Conservation (phyloP, 2,797 vertebrate species). For the Clarias pachynema region DNA sequence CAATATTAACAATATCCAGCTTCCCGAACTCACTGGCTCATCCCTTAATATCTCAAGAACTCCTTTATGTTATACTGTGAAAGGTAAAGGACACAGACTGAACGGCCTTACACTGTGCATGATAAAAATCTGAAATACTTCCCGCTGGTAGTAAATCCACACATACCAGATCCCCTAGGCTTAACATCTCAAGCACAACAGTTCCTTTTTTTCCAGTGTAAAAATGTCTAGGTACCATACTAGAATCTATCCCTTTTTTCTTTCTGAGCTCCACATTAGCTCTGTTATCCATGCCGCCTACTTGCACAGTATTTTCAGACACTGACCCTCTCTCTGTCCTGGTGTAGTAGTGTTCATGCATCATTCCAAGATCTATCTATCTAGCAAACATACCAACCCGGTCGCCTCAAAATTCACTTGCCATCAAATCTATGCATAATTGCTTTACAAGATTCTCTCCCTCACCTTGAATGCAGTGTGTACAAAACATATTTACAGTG, state of each 20-base stretch:
- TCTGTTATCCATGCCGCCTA: background rate
- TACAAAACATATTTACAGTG: background rate
- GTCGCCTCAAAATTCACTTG: background rate
- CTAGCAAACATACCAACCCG: background rate
- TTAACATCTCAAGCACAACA: background rate
- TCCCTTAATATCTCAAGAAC: background rate
- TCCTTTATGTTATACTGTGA: background rate
- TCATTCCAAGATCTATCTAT: background rate
- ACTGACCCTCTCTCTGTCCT: background rate
- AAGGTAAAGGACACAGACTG: background rate
- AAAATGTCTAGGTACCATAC: background rate
- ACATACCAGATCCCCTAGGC: background rate
- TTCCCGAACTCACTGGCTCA: background rate
- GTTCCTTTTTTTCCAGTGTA: background rate
- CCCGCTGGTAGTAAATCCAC: background rate
- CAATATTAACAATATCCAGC: background rate
- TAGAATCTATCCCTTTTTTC: background rate
- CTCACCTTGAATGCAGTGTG: background rate
- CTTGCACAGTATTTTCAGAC: background rate
- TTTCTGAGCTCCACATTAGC: background rate
- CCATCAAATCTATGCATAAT: background rate
- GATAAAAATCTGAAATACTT: constrained; percentile 3
- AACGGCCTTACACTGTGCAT: background rate
- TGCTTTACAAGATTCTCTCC: background rate
- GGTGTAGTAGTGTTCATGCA: background rate